Conservation (phyloP, 2,888 invertebrate species). For the Apodemia duryi region DNA sequence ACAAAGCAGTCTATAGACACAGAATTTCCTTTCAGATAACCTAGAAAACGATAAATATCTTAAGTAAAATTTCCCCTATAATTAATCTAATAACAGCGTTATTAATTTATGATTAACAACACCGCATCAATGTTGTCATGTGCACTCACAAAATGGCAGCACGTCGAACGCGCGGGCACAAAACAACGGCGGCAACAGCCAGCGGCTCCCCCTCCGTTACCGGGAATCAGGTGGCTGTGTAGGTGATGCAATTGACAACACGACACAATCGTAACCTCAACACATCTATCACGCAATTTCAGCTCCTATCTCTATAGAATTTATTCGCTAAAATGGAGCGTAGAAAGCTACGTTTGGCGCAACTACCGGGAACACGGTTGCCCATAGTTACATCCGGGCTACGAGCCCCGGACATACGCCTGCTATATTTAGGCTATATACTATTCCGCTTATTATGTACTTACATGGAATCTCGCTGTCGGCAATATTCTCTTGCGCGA, state of each 20-base stretch:
- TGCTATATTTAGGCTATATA: conserved; percentile 34
- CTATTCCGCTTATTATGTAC: conserved; percentile 34
- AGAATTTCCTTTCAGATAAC: too few species aligned
- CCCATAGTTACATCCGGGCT: conserved; percentile 49
- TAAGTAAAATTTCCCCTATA: too few species aligned
- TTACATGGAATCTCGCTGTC: conserved; percentile 22
- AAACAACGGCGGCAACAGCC: conserved; percentile 39
- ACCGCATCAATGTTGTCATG: conserved; percentile 39
- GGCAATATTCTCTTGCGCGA: conserved; percentile 29
- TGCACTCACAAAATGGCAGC: neutral
- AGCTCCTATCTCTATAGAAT: conserved; percentile 30
- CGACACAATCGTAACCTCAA: conserved; percentile 36
- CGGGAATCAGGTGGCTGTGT: conserved; percentile 44
- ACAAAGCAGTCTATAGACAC: too few species aligned
- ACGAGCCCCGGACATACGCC: conserved; percentile 34
- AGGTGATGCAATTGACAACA: conserved; percentile 43
- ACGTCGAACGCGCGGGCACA: conserved; percentile 31
- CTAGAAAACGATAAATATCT: too few species aligned
- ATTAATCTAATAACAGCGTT: too few species aligned
- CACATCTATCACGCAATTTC: conserved; percentile 31
- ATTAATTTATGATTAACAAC: conserved; percentile 41
- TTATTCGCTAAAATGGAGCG: conserved; percentile 34
- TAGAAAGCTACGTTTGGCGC: conserved; percentile 21
- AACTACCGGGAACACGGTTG: conserved; percentile 37
- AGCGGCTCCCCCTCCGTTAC: conserved; percentile 35